A percentile compares a stretch with the other conserved stretches of the same genome.
phyloP scores from a whole-genome alignment of 2,113 vertebrate species.

The Phyllopteryx taeniolatus region DNA sequence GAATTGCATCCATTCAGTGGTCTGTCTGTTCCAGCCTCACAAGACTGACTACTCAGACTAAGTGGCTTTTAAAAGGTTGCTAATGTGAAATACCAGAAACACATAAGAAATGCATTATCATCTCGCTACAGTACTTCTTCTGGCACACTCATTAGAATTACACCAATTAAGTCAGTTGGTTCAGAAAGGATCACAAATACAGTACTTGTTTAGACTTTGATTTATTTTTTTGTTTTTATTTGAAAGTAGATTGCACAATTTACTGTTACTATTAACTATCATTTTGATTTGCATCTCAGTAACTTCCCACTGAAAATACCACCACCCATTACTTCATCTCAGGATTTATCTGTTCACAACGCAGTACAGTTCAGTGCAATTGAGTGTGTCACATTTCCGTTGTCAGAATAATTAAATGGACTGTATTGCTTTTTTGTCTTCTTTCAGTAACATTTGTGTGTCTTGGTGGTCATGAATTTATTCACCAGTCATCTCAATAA shows the following conservation, averaged over 20 bases:
- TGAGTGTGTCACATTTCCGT: no score
- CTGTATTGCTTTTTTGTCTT: no score
- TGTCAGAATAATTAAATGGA: no score
- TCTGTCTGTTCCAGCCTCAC: conserved; percentile 22
- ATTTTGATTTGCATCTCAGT: neutral
- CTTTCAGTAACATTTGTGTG: no score
- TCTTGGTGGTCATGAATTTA: no score
- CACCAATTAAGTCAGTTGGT: neutral
- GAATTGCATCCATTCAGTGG: conserved; percentile 18
- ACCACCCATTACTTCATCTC: neutral
- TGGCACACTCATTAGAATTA: neutral
- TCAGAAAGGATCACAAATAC: neutral
- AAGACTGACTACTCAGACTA: neutral
- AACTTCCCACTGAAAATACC: neutral
- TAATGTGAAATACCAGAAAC: neutral
- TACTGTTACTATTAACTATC: neutral
- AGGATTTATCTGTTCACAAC: no score
- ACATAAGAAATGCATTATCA: neutral
- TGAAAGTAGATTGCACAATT: neutral
- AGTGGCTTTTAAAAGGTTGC: conserved; percentile 3
- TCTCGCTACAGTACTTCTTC: neutral
- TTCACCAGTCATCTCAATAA: no score
- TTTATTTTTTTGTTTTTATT: neutral
- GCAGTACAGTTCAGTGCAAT: no score
- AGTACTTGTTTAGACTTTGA: neutral